Percentiles rank a stretch among this genome's conserved stretches.
Conservation (phyloP, 2,113 vertebrate genomes). For the Syngnathus scovelli region DNA sequence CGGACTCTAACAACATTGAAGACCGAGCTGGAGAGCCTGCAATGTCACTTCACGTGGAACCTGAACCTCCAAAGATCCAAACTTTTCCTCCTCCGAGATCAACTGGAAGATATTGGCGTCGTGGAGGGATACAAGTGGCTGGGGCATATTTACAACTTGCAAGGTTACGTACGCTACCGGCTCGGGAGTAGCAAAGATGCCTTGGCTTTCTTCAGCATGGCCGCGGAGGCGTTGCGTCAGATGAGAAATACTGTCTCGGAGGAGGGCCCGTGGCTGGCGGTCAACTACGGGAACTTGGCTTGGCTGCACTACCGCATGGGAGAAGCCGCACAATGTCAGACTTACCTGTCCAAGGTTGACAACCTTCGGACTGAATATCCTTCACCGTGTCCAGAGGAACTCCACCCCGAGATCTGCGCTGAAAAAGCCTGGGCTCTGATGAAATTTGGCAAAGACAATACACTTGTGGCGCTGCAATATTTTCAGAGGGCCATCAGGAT, state of each 20-base stretch:
- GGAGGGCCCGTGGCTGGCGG: conserved; percentile 56
- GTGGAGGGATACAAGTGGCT: conserved; percentile 35
- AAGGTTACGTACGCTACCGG: conserved; percentile 39
- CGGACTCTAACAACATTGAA: conserved; percentile 14
- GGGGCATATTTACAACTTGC: conserved; percentile 60
- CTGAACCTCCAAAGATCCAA: not conserved
- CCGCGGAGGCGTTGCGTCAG: conserved; percentile 48
- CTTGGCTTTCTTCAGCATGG: conserved; percentile 28
- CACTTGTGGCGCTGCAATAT: conserved; percentile 21
- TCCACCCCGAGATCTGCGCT: conserved; percentile 51
- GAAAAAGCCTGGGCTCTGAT: conserved; percentile 65
- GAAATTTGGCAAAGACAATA: conserved; percentile 23
- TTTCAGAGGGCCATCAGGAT: conserved; percentile 56
- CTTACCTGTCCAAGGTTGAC: conserved; percentile 34
- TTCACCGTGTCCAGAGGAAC: conserved; percentile 23
- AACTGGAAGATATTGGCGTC: conserved; percentile 25
- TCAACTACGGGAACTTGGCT: conserved; percentile 55
- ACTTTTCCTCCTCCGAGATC: conserved; percentile 7
- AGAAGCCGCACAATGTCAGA: conserved; percentile 18
- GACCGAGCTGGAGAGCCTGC: conserved; percentile 34
- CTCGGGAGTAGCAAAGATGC: conserved; percentile 14
- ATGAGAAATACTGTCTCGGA: conserved; percentile 42
- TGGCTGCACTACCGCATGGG: conserved; percentile 46
- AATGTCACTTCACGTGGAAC: conserved; percentile 56
- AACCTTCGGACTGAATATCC: conserved; percentile 26